Base-by-base conservation (phyloP, 2,113 vertebrate genomes). In the Tylochromis polylepis region DNA sequence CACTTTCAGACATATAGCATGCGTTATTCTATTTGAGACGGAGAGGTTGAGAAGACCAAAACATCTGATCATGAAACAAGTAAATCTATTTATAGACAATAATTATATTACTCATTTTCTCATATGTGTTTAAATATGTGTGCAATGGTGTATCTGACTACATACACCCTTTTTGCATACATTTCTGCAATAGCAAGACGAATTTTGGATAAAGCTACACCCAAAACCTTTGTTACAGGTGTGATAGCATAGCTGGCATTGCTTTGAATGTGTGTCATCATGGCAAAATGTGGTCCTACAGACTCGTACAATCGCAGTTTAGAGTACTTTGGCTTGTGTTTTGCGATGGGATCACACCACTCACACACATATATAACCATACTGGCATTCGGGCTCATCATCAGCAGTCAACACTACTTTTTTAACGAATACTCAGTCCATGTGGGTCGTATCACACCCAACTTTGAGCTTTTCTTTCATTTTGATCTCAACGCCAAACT, bases 21-120 rank as follows among this genome's bases (percentile, higher is more conserved):
- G 46, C 0, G 0, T 46, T 6, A 6, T 46, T 72, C 8, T 2
- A 70, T 27, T 72, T 72, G 31, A 65, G 60, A 36, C 3, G 6
- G 60, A 65, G 38, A 0, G 0, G 65, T 8, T 46, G 38, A 46
- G 41, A 72, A 46, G 67, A 49, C 20, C 49, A 53, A 53, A 20
- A 53, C 15, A 53, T 53, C 18, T 53, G 49, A 53, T 49, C 15
- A 20, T 18, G 18, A 53, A 46, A 46, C 43, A 5, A 46, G 4
- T 4, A 14, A 15, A 46, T 24, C 8, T 70, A 43, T 72, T 24
- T 0, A 46, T 27, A 27, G 65, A 24, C 14, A 6, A 2, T 46
- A 27, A 46, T 72, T 72, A 27, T 49, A 72, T 72, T 11, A 29
- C 41, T 11, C 18, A 46, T 72, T 72, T 72, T 46, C 0, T 46